These are phyloP conservation scores for Cheirogaleus major DNA, from an alignment of 2,797 vertebrate genomes.

Conservation along the genomic window DNA sequence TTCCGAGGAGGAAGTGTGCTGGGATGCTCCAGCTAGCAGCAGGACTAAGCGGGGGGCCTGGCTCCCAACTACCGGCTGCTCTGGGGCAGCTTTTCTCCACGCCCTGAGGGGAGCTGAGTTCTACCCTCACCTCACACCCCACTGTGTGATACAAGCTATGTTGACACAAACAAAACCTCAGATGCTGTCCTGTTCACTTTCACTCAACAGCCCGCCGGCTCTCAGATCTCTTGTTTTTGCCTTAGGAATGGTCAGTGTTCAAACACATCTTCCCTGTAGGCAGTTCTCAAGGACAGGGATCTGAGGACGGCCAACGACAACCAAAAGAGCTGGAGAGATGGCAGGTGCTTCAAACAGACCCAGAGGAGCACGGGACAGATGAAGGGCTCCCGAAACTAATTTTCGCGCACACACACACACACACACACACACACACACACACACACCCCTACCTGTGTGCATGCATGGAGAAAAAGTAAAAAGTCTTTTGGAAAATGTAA, in stretches of 20 bases:
- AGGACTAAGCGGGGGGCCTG: too few relatives aligned
- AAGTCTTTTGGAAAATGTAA: background rate
- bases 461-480: background rate
- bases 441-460: background rate
- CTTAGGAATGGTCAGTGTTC: background rate
- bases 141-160: background rate
- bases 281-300: background rate
- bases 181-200: background rate
- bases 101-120: background rate
- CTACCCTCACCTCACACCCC: background rate
- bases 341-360: background rate
- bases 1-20: background rate
- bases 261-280: background rate
- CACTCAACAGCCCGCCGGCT: background rate
- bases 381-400: background rate
- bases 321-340: background rate
- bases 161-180: background rate
- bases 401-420: background rate
- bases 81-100: background rate
- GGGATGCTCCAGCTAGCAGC: background rate
- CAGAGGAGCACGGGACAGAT: background rate
- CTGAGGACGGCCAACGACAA: background rate
- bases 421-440: background rate
- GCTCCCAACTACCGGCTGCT: rapidly evolving
- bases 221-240: background rate